These are phyloP conservation scores for Drosophila mettleri DNA, from an alignment of 2,888 invertebrate genomes.

Conservation along the genomic window DNA sequence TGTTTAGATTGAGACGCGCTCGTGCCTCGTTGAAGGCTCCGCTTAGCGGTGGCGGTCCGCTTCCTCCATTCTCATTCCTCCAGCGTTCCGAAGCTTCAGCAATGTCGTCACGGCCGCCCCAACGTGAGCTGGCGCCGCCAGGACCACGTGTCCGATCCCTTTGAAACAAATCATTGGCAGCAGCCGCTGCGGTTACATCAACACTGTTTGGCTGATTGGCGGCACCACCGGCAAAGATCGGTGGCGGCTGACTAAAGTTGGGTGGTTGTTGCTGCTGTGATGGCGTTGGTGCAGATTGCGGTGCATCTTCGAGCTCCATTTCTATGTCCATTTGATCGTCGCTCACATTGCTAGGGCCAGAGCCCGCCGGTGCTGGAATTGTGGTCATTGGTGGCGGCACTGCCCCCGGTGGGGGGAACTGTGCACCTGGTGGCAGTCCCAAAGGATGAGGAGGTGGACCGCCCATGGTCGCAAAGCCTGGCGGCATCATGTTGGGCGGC, in stretches of 20 bases:
- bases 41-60: conserved; percentile 48
- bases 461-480: conserved; percentile 82
- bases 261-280: conserved; percentile 54
- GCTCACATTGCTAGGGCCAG: conserved; percentile 81
- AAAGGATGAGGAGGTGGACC: conserved; percentile 67
- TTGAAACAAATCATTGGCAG: conserved; percentile 68
- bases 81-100: conserved; percentile 66
- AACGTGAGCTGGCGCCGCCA: conserved; percentile 66
- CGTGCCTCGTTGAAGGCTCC: conserved; percentile 66
- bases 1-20: conserved; percentile 74
- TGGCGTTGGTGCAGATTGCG: conserved; percentile 41
- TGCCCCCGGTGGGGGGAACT: conserved; percentile 79
- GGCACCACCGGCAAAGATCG: conserved; percentile 69
- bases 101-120: conserved; percentile 85
- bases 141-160: conserved; percentile 75
- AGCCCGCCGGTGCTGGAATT: conserved; percentile 54
- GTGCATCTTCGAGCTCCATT: conserved; percentile 87
- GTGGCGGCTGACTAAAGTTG: conserved; percentile 86
- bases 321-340: conserved; percentile 94
- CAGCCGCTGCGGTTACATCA: conserved; percentile 47
- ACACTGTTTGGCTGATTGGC: conserved; percentile 69
- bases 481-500: conserved; percentile 83
- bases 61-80: conserved; percentile 69
- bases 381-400: conserved; percentile 64
- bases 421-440: conserved; percentile 83